Evolutionary conservation across 2,113 vertebrate genomes (phyloP).

Genomic region (Leuciscus idus): DNA sequence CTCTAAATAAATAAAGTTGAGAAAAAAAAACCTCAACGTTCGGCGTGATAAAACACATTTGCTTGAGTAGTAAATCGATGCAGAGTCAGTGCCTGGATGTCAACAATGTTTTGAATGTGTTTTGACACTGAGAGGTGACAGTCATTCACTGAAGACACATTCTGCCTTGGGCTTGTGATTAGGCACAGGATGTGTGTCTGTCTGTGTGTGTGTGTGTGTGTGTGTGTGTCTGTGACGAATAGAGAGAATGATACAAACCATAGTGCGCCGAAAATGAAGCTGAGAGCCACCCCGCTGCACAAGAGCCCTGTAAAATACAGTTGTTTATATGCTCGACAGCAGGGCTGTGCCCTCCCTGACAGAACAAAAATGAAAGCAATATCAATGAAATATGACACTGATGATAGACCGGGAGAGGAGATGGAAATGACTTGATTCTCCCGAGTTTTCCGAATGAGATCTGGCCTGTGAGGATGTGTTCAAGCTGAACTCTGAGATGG

Average conservation of each 20-base stretch:
- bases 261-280: conserved; percentile 36
- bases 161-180: conserved; percentile 28
- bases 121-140: conserved; percentile 53
- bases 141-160: conserved; percentile 44
- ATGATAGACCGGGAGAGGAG: conserved; percentile 54
- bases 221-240: background rate
- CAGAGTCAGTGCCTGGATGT: conserved; percentile 40
- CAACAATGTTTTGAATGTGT: conserved; percentile 45
- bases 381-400: conserved; percentile 65
- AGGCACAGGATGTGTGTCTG: conserved; percentile 29
- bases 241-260: conserved; percentile 16
- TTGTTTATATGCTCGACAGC: conserved; percentile 58
- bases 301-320: conserved; percentile 56
- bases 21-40: conserved; percentile 28
- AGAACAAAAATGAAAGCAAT: conserved; percentile 63
- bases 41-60: conserved; percentile 47
- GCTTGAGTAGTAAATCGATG: conserved; percentile 55
- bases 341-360: conserved; percentile 57
- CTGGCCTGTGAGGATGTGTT: conserved; percentile 38
- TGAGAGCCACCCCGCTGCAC: conserved; percentile 21
- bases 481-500: conserved; percentile 42
- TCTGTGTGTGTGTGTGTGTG: conserved; percentile 2
- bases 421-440: conserved; percentile 64
- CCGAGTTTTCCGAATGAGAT: conserved; percentile 53
- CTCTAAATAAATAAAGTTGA: conserved; percentile 58